A percentile compares a stretch with the other conserved stretches of the same genome.
Evolutionary conservation across 2,797 vertebrate species (phyloP).

Genomic region (Erethizon dorsatum): DNA sequence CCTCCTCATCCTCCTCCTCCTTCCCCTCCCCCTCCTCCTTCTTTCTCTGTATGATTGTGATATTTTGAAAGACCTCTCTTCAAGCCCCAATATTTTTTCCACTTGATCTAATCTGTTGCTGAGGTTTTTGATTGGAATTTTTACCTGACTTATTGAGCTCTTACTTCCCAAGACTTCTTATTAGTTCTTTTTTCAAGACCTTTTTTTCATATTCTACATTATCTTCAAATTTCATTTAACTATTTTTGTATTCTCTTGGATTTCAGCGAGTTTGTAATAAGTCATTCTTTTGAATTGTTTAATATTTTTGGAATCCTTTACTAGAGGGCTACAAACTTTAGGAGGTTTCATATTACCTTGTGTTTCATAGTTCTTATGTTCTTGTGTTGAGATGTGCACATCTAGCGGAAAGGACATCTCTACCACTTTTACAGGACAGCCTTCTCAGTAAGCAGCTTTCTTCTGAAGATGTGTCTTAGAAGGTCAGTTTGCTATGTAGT

Average conservation of each 20-base stretch:
- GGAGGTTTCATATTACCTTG: neutral
- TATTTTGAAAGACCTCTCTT: neutral
- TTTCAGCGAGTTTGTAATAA: neutral
- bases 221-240: neutral
- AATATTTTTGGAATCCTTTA: neutral
- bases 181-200: neutral
- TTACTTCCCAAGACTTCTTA: neutral
- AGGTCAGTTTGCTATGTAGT: neutral
- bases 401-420: neutral
- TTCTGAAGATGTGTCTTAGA: neutral
- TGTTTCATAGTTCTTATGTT: neutral
- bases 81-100: neutral
- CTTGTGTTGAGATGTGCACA: neutral
- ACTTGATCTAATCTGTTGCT: neutral
- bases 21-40: neutral
- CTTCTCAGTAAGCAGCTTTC: neutral
- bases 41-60: neutral
- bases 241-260: neutral
- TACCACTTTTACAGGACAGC: neutral
- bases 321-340: neutral
- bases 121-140: neutral
- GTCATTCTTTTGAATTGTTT: neutral
- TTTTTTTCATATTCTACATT: neutral
- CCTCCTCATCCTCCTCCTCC: neutral
- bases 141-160: neutral